These are phyloP conservation scores for Bhutanitis thaidina DNA, from an alignment of 2,888 invertebrate genomes.

Conservation along the genomic window DNA sequence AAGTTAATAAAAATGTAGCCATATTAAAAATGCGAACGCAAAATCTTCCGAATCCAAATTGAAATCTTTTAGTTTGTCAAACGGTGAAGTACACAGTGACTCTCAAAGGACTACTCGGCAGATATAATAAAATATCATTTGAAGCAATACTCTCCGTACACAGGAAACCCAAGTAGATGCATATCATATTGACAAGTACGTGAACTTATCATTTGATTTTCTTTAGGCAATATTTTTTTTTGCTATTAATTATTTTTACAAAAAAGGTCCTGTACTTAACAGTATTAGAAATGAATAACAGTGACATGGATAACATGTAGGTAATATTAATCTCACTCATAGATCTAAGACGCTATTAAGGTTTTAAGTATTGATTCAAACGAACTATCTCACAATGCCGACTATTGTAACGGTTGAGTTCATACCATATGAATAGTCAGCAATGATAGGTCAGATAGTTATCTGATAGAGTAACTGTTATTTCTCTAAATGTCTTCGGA, in stretches of 20 bases:
- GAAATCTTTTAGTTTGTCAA: slow-evolving; percentile 12
- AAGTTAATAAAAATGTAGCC: background rate
- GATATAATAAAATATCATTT: slow-evolving; percentile 15
- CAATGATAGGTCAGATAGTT: slow-evolving; percentile 9
- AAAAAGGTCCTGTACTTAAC: too few relatives aligned
- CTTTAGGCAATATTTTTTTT: too few relatives aligned
- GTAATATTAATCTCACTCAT: too few relatives aligned
- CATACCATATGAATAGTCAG: slow-evolving; percentile 3
- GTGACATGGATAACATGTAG: too few relatives aligned
- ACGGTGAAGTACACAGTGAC: slow-evolving; percentile 3
- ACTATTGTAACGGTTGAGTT: background rate
- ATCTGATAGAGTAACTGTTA: slow-evolving; percentile 1
- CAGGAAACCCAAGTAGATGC: background rate
- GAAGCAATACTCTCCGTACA: background rate
- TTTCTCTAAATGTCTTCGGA: slow-evolving; percentile 12
- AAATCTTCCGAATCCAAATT: slow-evolving; percentile 9
- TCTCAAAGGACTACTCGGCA: slow-evolving; percentile 13
- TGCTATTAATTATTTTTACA: too few relatives aligned
- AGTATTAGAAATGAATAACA: too few relatives aligned
- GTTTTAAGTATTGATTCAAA: slow-evolving; percentile 2
- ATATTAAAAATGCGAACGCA: slow-evolving; percentile 3
- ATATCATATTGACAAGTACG: too few relatives aligned
- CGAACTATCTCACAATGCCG: background rate
- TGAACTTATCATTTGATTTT: too few relatives aligned
- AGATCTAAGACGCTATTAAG: background rate